Conservation (phyloP, 2,888 invertebrate species). For the Chaitophorus viminalis region DNA sequence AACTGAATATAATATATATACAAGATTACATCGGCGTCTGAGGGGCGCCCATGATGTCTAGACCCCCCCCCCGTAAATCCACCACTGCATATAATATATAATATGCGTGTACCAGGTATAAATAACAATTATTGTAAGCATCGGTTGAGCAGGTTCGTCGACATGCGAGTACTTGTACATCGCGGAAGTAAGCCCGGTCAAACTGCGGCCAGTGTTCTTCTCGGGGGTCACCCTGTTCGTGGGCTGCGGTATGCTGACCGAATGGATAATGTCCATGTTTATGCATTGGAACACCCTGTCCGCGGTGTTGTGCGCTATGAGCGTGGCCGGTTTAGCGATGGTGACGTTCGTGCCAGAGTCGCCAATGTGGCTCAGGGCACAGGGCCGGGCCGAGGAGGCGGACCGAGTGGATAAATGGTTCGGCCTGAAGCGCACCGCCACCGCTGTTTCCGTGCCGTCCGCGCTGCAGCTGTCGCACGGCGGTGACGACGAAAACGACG, state of each 20-base stretch:
- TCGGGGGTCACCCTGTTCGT: constrained; percentile 17
- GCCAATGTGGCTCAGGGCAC: constrained; percentile 50
- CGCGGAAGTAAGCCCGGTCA: constrained; percentile 51
- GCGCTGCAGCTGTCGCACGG: background rate
- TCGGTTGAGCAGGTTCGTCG: constrained; percentile 7
- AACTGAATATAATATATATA: too few relatives aligned
- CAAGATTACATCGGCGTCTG: too few relatives aligned
- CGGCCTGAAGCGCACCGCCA: background rate
- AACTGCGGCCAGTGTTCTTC: constrained; percentile 20
- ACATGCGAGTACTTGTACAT: constrained; percentile 51
- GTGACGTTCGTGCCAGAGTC: constrained; percentile 56
- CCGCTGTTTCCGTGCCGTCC: background rate
- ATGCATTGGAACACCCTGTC: constrained; percentile 37
- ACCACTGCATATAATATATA: too few relatives aligned
- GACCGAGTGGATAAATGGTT: constrained; percentile 23
- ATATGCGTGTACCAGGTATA: too few relatives aligned
- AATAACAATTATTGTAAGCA: too few relatives aligned
- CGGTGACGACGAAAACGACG: too few relatives aligned
- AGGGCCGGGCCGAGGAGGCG: constrained; percentile 14
- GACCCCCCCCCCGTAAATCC: too few relatives aligned
- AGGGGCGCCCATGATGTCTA: too few relatives aligned
- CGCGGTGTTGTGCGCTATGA: background rate
- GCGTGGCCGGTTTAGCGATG: constrained; percentile 3
- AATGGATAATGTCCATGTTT: constrained; percentile 19
- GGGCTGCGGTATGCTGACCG: constrained; percentile 41